Base-by-base conservation (phyloP, 2,113 vertebrate genomes). In the Mesocricetus auratus region DNA sequence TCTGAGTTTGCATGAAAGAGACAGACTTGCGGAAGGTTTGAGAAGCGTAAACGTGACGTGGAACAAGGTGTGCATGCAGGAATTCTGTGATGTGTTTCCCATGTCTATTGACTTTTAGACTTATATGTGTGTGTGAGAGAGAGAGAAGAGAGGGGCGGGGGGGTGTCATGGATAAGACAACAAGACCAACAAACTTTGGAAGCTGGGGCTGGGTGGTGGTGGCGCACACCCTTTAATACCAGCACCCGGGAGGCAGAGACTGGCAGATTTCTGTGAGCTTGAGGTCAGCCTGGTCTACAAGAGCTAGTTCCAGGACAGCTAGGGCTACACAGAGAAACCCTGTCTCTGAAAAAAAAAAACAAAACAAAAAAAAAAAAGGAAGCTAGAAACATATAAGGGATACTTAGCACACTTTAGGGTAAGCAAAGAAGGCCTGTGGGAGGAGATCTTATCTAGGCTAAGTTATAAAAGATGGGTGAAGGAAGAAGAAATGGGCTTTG, bases 41-140 rank as follows among this genome's bases (percentile, higher is more conserved):
- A 98, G 99, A 96, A 98, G 97, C 60, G 98, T 99, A 93, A 99
- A 99, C 88, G 90, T 98, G 26, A 99, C 96, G 11, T 99, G 99
- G 99, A 99, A 98, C 98, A 99, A 99, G 99, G 99, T 99, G 85
- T 89, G 96, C 5, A 1, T 71, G 62, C 31, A 36, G 58, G 47
- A n/a, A 91, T 83, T 24, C 64, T 17, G 5, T 71, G 31, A 8
- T 7, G 7, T 4, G 3, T 74, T 33, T 90, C 56, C 90, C 10
- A 5, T 47, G 22, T 33, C 78, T 82, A 13, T 45, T 86, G 17
- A 33, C 5, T 21, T 64, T 85, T 66, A 45, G 60, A 85, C 10
- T 66, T 66, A 47, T 8, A 29, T 8, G 6, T 58, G 13, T 58
- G 56, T 60, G 58, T 60, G 45, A 16, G 13, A 24, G 33, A 24